Conservation (phyloP, 2,888 invertebrate genomes). For the Ceraclea dissimilis region DNA sequence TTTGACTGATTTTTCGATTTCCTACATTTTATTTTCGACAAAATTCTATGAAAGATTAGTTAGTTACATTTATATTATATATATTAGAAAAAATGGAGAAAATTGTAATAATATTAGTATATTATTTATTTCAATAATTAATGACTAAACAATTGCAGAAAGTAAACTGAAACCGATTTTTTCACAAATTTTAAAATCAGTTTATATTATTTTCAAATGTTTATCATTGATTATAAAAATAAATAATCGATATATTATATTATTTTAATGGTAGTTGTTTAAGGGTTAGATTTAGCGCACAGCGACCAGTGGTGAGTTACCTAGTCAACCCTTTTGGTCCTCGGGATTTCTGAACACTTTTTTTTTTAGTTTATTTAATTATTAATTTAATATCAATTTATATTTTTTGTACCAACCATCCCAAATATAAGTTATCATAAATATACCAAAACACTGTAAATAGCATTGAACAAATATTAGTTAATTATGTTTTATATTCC, state of each 20-base stretch:
- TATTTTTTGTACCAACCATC: slow-evolving; percentile 11
- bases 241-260: neutral
- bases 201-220: neutral
- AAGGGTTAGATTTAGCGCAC: slow-evolving; percentile 22
- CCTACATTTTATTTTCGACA: neutral
- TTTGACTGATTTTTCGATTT: neutral
- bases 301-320: slow-evolving; percentile 27
- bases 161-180: neutral
- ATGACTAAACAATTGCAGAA: neutral
- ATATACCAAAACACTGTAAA: slow-evolving; percentile 18
- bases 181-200: neutral
- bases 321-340: slow-evolving; percentile 26
- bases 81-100: neutral
- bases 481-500: slow-evolving; percentile 3
- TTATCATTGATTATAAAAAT: neutral
- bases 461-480: slow-evolving; percentile 15
- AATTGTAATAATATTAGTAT: too few species aligned
- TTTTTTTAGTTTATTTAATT: slow-evolving; percentile 16
- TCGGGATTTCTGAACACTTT: slow-evolving; percentile 24
- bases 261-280: neutral
- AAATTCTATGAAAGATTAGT: neutral
- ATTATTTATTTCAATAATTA: too few species aligned
- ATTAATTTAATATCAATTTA: slow-evolving; percentile 9
- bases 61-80: neutral
- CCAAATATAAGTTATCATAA: slow-evolving; percentile 6